Evolutionary conservation across 2,113 vertebrate species (phyloP).

Genomic region (Prionailurus bengalensis): DNA sequence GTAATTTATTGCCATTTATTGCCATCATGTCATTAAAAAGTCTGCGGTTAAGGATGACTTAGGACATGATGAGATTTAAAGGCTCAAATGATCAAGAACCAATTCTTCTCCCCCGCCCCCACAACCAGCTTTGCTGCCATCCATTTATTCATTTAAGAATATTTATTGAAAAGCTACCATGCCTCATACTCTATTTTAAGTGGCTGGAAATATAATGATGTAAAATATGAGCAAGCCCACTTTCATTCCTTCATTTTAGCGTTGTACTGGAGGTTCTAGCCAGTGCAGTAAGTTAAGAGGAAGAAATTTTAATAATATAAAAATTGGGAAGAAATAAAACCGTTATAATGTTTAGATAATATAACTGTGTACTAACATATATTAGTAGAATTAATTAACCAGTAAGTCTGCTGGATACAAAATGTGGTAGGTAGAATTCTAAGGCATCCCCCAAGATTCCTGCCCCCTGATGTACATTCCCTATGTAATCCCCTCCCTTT

Average conservation of each 20-base stretch:
- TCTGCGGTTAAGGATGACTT: not conserved
- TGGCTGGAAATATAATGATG: not conserved
- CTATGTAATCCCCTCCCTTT: not conserved
- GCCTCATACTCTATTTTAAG: not conserved
- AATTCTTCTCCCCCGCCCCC: not conserved
- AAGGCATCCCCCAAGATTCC: constrained; percentile 10
- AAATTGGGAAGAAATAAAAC: constrained; percentile 20
- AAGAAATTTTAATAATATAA: not conserved
- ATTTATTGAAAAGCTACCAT: constrained; percentile 17
- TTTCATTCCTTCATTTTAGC: not conserved
- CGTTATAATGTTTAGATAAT: not conserved
- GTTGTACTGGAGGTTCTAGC: not conserved
- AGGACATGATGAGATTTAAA: not conserved
- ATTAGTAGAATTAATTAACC: constrained; percentile 35
- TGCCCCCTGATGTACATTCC: not conserved
- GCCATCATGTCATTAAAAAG: not conserved
- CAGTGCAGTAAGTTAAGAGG: not conserved
- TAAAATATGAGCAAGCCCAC: not conserved
- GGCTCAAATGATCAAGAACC: not conserved
- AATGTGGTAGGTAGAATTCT: not conserved
- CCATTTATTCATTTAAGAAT: constrained; percentile 45
- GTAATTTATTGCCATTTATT: not conserved
- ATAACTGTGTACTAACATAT: constrained; percentile 16
- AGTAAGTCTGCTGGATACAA: not conserved
- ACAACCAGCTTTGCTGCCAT: not conserved